Evolutionary conservation across 2,113 vertebrate genomes (phyloP).

Genomic region (Thryonomys swinderianus): DNA sequence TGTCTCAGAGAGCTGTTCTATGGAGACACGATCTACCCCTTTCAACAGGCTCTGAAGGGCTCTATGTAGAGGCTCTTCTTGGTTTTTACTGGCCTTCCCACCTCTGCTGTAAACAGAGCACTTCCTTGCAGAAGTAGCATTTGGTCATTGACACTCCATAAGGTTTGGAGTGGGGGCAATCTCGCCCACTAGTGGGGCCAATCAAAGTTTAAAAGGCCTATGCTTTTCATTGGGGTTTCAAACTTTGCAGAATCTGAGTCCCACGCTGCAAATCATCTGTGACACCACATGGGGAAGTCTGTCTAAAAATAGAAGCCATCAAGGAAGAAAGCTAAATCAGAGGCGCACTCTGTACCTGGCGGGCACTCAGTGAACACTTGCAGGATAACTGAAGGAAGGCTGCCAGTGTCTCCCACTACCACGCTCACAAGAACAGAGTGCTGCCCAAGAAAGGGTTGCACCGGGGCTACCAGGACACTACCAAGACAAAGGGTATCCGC

Average conservation of each 20-base stretch:
- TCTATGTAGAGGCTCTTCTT: background rate
- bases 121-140: background rate
- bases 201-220: background rate
- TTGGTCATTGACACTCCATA: background rate
- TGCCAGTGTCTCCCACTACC: background rate
- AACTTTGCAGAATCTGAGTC: conserved; percentile 2
- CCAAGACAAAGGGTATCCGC: background rate
- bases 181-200: background rate
- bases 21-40: background rate
- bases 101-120: background rate
- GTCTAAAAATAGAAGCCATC: conserved; percentile 1
- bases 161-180: background rate
- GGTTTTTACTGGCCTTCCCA: background rate
- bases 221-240: background rate
- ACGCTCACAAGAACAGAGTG: background rate
- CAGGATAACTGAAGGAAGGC: background rate
- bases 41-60: background rate
- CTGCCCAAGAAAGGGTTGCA: background rate
- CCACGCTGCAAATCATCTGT: background rate
- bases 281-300: background rate
- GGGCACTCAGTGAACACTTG: background rate
- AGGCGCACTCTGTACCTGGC: background rate
- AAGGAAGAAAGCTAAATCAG: background rate
- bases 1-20: background rate
- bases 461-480: background rate